These are phyloP conservation scores for Pseudomyrmex dendroicus DNA, from an alignment of 1,140 invertebrate species.

Conservation along the genomic window DNA sequence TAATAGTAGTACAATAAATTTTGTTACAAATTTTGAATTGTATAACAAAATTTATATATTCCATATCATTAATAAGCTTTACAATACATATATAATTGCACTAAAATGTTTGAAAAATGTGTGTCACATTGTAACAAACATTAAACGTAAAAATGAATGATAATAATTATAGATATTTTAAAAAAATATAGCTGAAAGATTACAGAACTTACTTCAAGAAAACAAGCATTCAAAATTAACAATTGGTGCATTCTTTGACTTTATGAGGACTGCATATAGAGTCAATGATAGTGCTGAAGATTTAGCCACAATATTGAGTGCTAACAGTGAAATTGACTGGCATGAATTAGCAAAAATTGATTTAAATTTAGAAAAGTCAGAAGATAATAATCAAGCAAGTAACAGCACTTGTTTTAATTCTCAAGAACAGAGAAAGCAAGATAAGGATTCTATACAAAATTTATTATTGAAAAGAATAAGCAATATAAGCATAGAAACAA, in stretches of 20 bases:
- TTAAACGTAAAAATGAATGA: neutral
- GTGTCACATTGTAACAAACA: slow-evolving; percentile 4
- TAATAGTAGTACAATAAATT: slow-evolving; percentile 33
- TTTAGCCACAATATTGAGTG: slow-evolving; percentile 85
- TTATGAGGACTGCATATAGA: slow-evolving; percentile 90
- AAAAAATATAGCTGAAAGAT: slow-evolving; percentile 49
- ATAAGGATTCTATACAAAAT: neutral
- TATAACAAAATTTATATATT: no score
- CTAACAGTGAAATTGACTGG: slow-evolving; percentile 87
- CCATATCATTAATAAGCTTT: slow-evolving; percentile 16
- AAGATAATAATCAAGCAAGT: neutral
- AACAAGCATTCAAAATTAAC: slow-evolving; percentile 82
- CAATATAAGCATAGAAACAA: slow-evolving; percentile 7
- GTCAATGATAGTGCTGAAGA: slow-evolving; percentile 87
- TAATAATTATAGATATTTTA: slow-evolving; percentile 40
- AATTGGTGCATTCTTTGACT: slow-evolving; percentile 90
- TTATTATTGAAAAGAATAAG: neutral
- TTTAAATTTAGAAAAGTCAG: slow-evolving; percentile 72
- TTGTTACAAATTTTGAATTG: slow-evolving; percentile 13
- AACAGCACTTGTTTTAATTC: neutral
- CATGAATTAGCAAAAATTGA: slow-evolving; percentile 85
- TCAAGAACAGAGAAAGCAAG: slow-evolving; percentile 25
- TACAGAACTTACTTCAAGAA: slow-evolving; percentile 55
- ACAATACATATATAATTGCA: slow-evolving; percentile 18
- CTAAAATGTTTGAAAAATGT: neutral